Conservation (phyloP, 2,113 vertebrate genomes). For the Megaleporinus macrocephalus region DNA sequence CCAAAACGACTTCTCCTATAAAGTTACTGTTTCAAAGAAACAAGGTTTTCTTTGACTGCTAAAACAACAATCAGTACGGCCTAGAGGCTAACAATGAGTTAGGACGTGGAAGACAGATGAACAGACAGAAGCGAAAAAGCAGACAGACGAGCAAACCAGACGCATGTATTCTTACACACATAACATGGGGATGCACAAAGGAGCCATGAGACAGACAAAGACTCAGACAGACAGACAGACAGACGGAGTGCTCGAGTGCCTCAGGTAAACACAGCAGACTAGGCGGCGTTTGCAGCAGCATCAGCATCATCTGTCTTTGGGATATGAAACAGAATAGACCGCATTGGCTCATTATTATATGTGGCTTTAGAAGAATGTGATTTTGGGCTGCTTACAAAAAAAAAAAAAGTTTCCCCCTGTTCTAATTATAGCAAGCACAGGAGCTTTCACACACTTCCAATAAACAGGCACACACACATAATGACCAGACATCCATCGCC, state of each 20-base stretch:
- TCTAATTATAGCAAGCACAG: slow-evolving; percentile 37
- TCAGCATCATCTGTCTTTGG: background rate
- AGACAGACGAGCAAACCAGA: background rate
- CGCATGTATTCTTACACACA: background rate
- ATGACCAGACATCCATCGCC: slow-evolving; percentile 61
- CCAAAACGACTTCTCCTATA: too few species aligned
- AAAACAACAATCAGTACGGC: background rate
- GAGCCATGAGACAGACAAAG: background rate
- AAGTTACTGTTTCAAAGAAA: background rate
- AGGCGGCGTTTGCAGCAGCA: background rate
- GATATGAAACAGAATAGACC: slow-evolving; percentile 12
- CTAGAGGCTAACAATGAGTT: background rate
- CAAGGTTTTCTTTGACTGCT: background rate
- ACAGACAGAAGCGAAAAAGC: background rate
- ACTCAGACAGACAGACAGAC: slow-evolving; percentile 15
- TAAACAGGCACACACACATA: slow-evolving; percentile 50
- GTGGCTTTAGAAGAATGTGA: slow-evolving; percentile 21
- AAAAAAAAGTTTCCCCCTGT: slow-evolving; percentile 37
- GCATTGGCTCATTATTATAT: background rate
- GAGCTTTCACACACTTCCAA: slow-evolving; percentile 39
- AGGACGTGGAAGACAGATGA: background rate
- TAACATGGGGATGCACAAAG: background rate
- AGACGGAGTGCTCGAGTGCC: slow-evolving; percentile 18
- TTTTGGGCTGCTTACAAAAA: slow-evolving; percentile 20
- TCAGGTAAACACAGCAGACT: slow-evolving; percentile 33